These are phyloP conservation scores for Notarius quadriscutis DNA, from an alignment of 2,113 vertebrate genomes.

Conservation along the genomic window DNA sequence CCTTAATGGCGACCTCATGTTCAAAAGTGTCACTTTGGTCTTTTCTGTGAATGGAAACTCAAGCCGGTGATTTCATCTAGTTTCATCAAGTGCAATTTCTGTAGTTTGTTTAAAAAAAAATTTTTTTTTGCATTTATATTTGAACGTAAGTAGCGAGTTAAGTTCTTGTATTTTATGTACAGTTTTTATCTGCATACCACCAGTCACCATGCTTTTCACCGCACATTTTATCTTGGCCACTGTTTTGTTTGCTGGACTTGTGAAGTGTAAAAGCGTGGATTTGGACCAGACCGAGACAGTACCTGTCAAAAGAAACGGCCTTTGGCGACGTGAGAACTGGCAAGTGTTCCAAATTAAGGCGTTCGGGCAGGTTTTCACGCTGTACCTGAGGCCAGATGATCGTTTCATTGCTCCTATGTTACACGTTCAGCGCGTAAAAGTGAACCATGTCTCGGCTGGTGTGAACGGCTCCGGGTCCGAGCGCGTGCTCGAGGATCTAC, in stretches of 20 bases:
- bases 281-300: constrained; percentile 58
- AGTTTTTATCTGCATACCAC: neutral
- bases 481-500: constrained; percentile 20
- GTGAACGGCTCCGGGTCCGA: constrained; percentile 19
- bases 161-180: neutral
- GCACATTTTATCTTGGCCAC: constrained; percentile 48
- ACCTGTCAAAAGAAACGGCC: constrained; percentile 47
- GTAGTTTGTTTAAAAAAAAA: neutral
- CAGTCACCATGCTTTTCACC: constrained; percentile 41
- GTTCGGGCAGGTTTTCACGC: constrained; percentile 69
- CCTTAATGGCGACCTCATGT: neutral
- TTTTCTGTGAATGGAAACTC: constrained; percentile 3
- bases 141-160: constrained; percentile 1
- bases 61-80: neutral
- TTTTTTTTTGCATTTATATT: neutral
- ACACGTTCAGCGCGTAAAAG: constrained; percentile 65
- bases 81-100: neutral
- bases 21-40: constrained; percentile 5
- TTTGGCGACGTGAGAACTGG: constrained; percentile 52
- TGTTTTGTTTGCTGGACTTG: constrained; percentile 53
- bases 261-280: constrained; percentile 50
- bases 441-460: constrained; percentile 36
- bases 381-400: constrained; percentile 73
- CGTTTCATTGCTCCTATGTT: constrained; percentile 74
- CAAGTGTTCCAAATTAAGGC: constrained; percentile 67